phyloP scores from a whole-genome alignment of 2,113 vertebrate genomes.

The Pelusios castaneus region DNA sequence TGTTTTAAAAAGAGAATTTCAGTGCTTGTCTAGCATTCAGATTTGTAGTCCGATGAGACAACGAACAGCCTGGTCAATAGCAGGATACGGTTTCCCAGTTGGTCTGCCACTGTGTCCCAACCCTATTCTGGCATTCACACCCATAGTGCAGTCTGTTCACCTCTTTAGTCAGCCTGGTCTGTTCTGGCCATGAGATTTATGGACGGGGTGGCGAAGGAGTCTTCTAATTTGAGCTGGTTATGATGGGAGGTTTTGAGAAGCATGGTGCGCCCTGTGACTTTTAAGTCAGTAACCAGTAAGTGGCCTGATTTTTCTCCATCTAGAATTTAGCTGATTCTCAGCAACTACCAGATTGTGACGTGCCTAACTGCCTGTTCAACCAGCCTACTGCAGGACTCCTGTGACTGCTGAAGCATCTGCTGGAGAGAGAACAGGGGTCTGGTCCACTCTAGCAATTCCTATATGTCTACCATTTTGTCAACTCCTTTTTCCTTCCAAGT shows the following conservation, averaged over 20 bases:
- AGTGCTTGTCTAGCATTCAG: background rate
- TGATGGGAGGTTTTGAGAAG: background rate
- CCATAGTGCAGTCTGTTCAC: background rate
- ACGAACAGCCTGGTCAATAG: background rate
- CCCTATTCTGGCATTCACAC: background rate
- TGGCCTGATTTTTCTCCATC: background rate
- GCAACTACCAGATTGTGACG: background rate
- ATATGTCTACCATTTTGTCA: background rate
- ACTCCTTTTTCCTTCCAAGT: background rate
- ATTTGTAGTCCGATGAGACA: background rate
- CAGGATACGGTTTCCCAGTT: background rate
- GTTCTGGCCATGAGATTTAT: background rate
- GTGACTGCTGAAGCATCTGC: background rate
- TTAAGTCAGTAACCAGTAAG: background rate
- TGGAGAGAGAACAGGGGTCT: background rate
- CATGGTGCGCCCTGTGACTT: background rate
- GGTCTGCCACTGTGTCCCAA: background rate
- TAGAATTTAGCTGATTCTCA: background rate
- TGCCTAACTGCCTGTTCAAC: background rate
- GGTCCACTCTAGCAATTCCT: background rate
- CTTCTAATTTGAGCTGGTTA: background rate
- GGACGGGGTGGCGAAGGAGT: background rate
- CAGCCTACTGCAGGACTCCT: background rate
- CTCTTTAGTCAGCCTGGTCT: background rate
- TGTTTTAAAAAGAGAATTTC: background rate